Evolutionary conservation across 1,140 invertebrate species (phyloP).

Genomic region (Drosophila navojoa): DNA sequence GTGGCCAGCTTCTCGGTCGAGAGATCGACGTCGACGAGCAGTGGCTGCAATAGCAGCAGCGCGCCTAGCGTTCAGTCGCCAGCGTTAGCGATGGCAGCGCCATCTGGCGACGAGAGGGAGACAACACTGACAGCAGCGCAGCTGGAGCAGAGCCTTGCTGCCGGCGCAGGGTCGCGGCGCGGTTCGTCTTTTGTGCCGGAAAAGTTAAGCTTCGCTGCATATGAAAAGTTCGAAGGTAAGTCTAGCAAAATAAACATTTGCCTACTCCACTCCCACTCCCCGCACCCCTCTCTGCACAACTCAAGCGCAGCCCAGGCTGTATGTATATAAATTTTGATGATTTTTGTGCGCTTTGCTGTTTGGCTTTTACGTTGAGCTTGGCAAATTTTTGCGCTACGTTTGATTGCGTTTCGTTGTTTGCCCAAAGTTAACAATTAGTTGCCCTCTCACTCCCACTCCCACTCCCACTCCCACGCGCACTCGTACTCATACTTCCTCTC

Average conservation of each 20-base stretch:
- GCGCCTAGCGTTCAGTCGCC: slow-evolving; percentile 35
- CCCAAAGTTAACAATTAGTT: slow-evolving; percentile 82
- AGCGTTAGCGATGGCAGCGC: slow-evolving; percentile 5
- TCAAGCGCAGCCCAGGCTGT: slow-evolving; percentile 29
- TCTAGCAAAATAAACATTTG: slow-evolving; percentile 50
- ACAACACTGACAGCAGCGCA: slow-evolving; percentile 55
- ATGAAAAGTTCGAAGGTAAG: slow-evolving; percentile 95
- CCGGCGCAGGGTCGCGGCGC: slow-evolving; percentile 79
- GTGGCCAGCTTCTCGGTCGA: slow-evolving; percentile 92
- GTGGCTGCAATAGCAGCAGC: slow-evolving; percentile 36
- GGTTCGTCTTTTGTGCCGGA: slow-evolving; percentile 91
- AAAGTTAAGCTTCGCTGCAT: slow-evolving; percentile 92
- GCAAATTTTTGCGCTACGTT: slow-evolving; percentile 63
- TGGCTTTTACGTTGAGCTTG: slow-evolving; percentile 44
- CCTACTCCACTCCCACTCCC: too few species aligned
- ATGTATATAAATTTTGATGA: slow-evolving; percentile 15
- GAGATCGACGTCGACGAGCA: slow-evolving; percentile 81
- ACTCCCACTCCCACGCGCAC: background rate
- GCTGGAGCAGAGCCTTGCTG: slow-evolving; percentile 34
- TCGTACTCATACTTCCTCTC: too few species aligned
- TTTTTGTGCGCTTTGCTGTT: slow-evolving; percentile 44
- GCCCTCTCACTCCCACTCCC: background rate
- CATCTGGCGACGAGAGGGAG: slow-evolving; percentile 42
- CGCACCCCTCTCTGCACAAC: slow-evolving; percentile 14
- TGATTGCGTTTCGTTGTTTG: slow-evolving; percentile 79